phyloP scores from a whole-genome alignment of 2,888 invertebrate genomes.

The Halictus ligatus region DNA sequence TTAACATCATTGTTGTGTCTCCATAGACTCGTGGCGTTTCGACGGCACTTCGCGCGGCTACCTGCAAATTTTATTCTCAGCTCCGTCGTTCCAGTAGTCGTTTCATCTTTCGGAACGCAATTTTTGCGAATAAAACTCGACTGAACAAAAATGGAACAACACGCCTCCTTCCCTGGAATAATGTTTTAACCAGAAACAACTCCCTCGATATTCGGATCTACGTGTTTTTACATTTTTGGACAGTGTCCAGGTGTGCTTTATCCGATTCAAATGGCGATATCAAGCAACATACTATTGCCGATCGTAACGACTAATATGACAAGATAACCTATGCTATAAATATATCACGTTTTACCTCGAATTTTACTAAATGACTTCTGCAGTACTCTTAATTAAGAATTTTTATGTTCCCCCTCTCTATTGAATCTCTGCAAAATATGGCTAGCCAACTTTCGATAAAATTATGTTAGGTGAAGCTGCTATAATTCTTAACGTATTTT shows the following conservation, averaged over 20 bases:
- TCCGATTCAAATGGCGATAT: background rate
- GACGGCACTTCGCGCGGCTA: background rate
- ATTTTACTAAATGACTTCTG: background rate
- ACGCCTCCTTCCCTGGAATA: background rate
- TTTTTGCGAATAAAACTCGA: background rate
- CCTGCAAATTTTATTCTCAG: conserved; percentile 20
- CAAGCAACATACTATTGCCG: background rate
- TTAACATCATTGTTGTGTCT: conserved; percentile 16
- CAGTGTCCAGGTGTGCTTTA: background rate
- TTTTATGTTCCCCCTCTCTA: background rate
- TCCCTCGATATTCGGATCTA: background rate
- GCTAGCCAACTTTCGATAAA: background rate
- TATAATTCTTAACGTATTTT: too few species aligned
- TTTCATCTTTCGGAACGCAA: background rate
- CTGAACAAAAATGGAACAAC: background rate
- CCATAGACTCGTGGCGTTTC: background rate
- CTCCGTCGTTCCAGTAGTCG: background rate
- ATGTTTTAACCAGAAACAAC: background rate
- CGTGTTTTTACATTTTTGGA: background rate
- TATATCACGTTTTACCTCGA: background rate
- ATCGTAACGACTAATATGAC: background rate
- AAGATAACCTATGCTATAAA: background rate
- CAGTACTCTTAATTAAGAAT: background rate
- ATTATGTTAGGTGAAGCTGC: background rate
- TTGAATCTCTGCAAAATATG: background rate